phyloP scores from a whole-genome alignment of 2,888 invertebrate species.

The Selenia dentaria region DNA sequence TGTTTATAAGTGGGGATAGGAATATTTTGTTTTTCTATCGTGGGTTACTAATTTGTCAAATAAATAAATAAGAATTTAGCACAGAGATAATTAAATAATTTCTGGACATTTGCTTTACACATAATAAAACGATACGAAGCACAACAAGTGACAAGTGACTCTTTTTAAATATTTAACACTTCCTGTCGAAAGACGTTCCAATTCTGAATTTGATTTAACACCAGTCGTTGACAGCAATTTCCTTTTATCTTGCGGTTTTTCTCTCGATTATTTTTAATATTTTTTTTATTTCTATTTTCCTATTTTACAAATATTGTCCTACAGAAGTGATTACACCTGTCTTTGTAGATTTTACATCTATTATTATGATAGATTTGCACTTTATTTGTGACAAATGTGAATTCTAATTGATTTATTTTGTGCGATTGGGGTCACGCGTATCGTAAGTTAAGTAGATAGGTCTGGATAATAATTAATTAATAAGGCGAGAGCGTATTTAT shows the following conservation, averaged over 20 bases:
- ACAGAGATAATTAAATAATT: too few species aligned
- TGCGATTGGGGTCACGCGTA: constrained; percentile 5
- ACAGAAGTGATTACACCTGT: constrained; percentile 33
- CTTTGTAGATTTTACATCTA: constrained; percentile 17
- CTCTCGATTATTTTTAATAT: constrained; percentile 55
- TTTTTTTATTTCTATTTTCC: constrained; percentile 41
- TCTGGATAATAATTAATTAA: constrained; percentile 53
- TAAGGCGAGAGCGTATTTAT: constrained; percentile 53
- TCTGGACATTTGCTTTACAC: too few species aligned
- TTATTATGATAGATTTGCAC: constrained; percentile 7
- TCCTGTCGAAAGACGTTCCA: constrained; percentile 80
- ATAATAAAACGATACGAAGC: constrained; percentile 57
- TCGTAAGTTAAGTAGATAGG: constrained; percentile 31
- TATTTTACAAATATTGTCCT: constrained; percentile 54
- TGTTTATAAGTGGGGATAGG: too few species aligned
- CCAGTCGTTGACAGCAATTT: constrained; percentile 73
- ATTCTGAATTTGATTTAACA: constrained; percentile 81
- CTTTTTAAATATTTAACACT: constrained; percentile 74
- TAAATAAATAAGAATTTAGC: too few species aligned
- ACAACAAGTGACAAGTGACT: constrained; percentile 47
- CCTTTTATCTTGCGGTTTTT: constrained; percentile 66
- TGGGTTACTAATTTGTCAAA: too few species aligned
- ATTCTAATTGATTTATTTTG: constrained; percentile 6
- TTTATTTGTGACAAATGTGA: constrained; percentile 10
- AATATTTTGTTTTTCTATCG: too few species aligned